These are phyloP conservation scores for Sinelater perroti DNA, from an alignment of 2,888 invertebrate species.

Conservation along the genomic window DNA sequence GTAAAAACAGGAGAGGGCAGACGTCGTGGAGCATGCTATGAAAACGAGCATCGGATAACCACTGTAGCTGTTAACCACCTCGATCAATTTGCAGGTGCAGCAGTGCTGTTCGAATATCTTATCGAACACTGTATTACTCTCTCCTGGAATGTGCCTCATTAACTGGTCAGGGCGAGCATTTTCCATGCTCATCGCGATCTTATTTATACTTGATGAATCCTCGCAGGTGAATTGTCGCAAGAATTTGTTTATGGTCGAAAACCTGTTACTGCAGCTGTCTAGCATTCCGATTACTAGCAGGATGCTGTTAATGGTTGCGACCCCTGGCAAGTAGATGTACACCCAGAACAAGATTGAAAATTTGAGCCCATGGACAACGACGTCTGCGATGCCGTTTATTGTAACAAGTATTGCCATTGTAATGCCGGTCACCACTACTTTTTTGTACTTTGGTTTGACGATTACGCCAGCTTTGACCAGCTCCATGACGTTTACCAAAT, in stretches of 20 bases:
- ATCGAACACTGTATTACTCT: constrained; percentile 1
- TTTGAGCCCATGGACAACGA: no score
- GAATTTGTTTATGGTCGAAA: neutral
- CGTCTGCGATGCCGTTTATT: neutral
- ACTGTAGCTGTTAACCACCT: neutral
- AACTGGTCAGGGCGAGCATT: neutral
- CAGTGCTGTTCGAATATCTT: constrained; percentile 3
- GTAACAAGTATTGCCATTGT: no score
- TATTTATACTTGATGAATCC: neutral
- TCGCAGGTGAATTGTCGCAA: neutral
- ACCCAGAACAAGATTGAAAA: constrained; percentile 14
- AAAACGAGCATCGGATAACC: neutral
- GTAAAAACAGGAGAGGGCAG: neutral
- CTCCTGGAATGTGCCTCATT: neutral
- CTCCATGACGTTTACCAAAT: no score
- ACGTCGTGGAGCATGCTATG: neutral
- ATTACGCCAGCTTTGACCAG: no score
- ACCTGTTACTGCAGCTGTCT: neutral
- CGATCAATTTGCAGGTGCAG: neutral
- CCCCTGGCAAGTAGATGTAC: constrained; percentile 5
- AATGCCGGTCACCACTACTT: no score
- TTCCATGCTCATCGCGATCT: neutral
- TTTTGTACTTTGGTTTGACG: no score
- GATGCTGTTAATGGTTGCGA: neutral
- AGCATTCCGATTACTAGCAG: neutral